Base-by-base conservation (phyloP, 2,797 vertebrate genomes). In the Cephalopachus bancanus region DNA sequence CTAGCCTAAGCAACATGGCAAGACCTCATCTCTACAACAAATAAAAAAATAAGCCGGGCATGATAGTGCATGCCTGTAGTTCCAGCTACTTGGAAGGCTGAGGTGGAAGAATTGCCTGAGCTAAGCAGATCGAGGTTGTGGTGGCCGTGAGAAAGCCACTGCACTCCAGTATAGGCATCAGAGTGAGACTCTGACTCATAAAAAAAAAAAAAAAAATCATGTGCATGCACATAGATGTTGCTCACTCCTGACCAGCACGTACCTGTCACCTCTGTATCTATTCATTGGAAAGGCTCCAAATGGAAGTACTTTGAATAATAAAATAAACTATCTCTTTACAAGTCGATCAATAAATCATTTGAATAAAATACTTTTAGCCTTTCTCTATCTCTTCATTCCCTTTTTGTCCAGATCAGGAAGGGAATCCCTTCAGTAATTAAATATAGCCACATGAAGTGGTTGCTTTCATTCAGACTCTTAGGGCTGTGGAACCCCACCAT, bases 271-370 rank as follows among this genome's bases (percentile, higher is more conserved):
- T n/a, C n/a, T n/a, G 87, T 90, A 49, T 30, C 67, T 94, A 71
- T 75, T 90, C 65, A 64, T 37, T 89, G 51, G 37, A 93, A 96
- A 93, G 62, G 16, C 11, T 92, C 65, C 78, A 94, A 91, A 83
- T 33, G 67, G 11, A 81, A 85, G 51, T 60, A 71, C 9, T 92
- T 60, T 79, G 37, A 94, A 55, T 95, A 85, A 93, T 75, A 81
- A 37, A 85, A 93, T 75, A 94, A 88, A 81, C n/a, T 65, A 0
- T 33, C 15, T n/a, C 11, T 89, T 89, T 69, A 74, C 53, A 81
- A 81, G 83, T 71, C 88, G 51, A 78, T 57, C 33, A 91, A 69
- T 30, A 86, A 28, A 62, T 89, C 37, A n/a, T n/a, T 89, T 72
- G 67, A 62, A 74, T 72, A 28, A 64, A 81, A 93, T 74, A 57